Base-by-base conservation (phyloP, 2,797 vertebrate species). In the Clarias platycephalus region DNA sequence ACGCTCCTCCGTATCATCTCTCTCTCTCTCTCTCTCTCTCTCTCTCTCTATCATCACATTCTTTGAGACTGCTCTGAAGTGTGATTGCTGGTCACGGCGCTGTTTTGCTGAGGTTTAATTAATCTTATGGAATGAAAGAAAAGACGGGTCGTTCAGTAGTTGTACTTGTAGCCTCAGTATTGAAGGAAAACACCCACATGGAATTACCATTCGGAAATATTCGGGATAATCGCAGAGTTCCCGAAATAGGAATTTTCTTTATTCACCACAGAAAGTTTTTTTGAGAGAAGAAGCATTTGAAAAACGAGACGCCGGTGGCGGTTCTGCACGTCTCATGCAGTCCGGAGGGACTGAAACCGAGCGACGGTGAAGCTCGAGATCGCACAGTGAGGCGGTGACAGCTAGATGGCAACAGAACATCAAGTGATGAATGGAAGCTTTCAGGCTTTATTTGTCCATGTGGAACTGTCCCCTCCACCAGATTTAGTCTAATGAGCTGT, bases 391-490 rank as follows among this genome's bases (percentile, higher is more conserved):
- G 1, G 62, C 49, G 71, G 9, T 44, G 86, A 86, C 87, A 88
- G 87, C 89, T 88, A 88, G 87, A 88, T 90, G 87, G 87, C 89
- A 90, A 85, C 84, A 87, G 82, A 83, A 86, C 78, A 80, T 77
- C 66, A 62, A 87, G 53, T 72, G 78, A 79, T 64, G 37, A 75
- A 58, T 77, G 55, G 71, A 1, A 10, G 18, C 34, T 83, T 66
- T 44, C 28, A 80, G 78, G 40, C 49, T 49, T 28, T 16, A 22
- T 68, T 82, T 63, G 15, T 80, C 60, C 60, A 40, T 37, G 28
- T 49, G 37, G 80, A 31, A 55, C 55, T 82, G 34, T 24, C 34
- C 58, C 64, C 49, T 72, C 40, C 7, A 24, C 12, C 70, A 53
- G 66, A 22, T 49, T 31, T 9, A 53, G 64, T 66, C 53, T 49